Conservation (phyloP, 2,113 vertebrate genomes). For the Bambusicola thoracicus region DNA sequence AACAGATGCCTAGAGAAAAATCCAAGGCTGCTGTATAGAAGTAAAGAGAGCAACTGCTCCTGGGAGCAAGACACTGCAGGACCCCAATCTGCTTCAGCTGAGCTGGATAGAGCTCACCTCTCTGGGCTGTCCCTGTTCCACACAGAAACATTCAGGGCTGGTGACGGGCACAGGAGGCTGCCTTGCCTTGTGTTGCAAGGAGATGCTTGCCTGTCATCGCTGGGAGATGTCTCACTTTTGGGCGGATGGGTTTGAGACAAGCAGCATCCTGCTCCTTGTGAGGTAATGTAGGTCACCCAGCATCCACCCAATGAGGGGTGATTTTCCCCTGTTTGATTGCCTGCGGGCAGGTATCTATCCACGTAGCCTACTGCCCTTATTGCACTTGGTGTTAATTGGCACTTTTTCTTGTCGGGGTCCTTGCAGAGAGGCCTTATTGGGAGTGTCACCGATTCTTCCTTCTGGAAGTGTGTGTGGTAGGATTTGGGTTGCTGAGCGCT, state of each 20-base stretch:
- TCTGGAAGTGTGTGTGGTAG: not conserved
- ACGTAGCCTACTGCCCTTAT: not conserved
- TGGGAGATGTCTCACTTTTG: not conserved
- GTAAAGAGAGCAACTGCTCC: not conserved
- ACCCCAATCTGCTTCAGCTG: not conserved
- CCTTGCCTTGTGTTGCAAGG: not conserved
- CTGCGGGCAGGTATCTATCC: not conserved
- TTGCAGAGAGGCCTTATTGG: not conserved
- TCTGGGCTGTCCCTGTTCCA: not conserved
- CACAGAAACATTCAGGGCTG: not conserved
- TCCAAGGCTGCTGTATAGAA: not conserved
- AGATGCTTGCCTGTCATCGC: slow-evolving; percentile 1
- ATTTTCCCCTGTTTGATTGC: slow-evolving; percentile 18
- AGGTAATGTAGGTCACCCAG: slow-evolving; percentile 63
- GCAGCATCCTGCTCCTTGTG: slow-evolving; percentile 60
- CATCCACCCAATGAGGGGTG: slow-evolving; percentile 17
- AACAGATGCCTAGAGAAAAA: not conserved
- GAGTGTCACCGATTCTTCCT: not conserved
- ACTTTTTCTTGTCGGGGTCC: not conserved
- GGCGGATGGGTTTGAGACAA: slow-evolving; percentile 29
- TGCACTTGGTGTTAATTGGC: not conserved
- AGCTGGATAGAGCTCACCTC: too few species aligned
- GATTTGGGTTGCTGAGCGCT: not conserved
- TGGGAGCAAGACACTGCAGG: not conserved
- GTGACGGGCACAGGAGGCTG: slow-evolving; percentile 13